Evolutionary conservation across 1,140 invertebrate species (phyloP), one percentile per base, ranked within the genome.

Genomic region (Cephus cinctus): DNA sequence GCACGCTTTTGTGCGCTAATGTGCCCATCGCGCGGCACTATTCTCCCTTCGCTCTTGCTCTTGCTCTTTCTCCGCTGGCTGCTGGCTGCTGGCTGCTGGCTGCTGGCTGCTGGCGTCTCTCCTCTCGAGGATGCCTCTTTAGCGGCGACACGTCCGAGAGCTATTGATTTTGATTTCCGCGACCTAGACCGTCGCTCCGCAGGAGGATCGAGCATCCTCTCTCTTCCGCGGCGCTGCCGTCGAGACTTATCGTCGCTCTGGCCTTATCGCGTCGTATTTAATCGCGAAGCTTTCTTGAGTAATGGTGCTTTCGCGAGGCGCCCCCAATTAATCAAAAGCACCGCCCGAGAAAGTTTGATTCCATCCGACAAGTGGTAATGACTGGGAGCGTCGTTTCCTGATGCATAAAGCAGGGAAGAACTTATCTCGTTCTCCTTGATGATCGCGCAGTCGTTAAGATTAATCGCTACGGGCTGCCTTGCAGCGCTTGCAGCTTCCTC

Each of bases 211-310:
- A n/a, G n/a, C n/a, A n/a, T n/a, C n/a, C n/a, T n/a, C n/a, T 19
- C 38, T 12, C 39, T 14, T 38, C 43, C 39, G 21, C 53, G 20
- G 38, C 16, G 22, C 39, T 30, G 25, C 42, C 25, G 43, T 48
- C 45, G 50, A 52, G 48, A 50, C 45, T 51, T 50, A 51, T 52
- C 49, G 43, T 31, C 32, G 40, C 44, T 30, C 44, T 27, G 31
- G 38, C 41, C 36, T 39, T 34, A 23, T 39, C 53, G 35, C n/a
- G n/a, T n/a, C n/a, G n/a, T n/a, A n/a, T n/a, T n/a, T n/a, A n/a
- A n/a, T n/a, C n/a, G n/a, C n/a, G n/a, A n/a, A n/a, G n/a, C n/a
- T n/a, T n/a, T n/a, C n/a, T 36, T 30, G 34, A 36, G 34, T 36
- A 36, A 36, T 36, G 5, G 34, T 18, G 34, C 15, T 8, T n/a